Base-by-base conservation (phyloP, 1,140 invertebrate species). In the Piezodorus guildinii region DNA sequence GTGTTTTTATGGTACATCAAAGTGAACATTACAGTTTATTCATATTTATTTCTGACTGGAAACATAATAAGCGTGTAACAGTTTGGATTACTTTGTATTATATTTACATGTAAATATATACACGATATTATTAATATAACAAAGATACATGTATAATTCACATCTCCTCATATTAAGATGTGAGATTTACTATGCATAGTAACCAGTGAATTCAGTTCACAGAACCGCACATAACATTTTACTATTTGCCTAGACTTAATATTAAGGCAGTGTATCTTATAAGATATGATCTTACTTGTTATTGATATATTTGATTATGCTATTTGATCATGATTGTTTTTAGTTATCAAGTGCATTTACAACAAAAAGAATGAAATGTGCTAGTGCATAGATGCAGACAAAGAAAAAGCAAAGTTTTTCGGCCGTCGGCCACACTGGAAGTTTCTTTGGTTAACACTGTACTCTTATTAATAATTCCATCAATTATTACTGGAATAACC, bases 391-490 rank as follows among this genome's bases (percentile, higher is more conserved):
- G 17, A 23, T 15, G 23, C 23, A 56, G 14, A 23, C 21, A 25
- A 23, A 56, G 52, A 56, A 25, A 25, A 56, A 56, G 52, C 52
- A 56, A 56, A 56, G 52, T 56, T 17, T 19, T 56, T 56, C 14
- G 52, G 52, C 52, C 52, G 6, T 27, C 23, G 52, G 17, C 52
- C 23, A 16, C 23, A 25, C 15, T 25, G 52, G 52, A 56, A 56
- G 52, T 16, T 23, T 56, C 52, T 56, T 56, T 56, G 52, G 52
- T 56, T 25, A 56, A 23, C 52, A 56, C 52, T 56, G 52, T 56
- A 56, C 23, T 56, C 52, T 23, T 56, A 39, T 39, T 10, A 39
- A 39, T 39, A 39, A 39, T 39, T 39, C 34, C 34, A 39, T 39
- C 34, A 8, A 39, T 39, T 39, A 39, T 39, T 39, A 39, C 34